phyloP scores from a whole-genome alignment of 2,888 invertebrate species.

The Mythimna ferrago region DNA sequence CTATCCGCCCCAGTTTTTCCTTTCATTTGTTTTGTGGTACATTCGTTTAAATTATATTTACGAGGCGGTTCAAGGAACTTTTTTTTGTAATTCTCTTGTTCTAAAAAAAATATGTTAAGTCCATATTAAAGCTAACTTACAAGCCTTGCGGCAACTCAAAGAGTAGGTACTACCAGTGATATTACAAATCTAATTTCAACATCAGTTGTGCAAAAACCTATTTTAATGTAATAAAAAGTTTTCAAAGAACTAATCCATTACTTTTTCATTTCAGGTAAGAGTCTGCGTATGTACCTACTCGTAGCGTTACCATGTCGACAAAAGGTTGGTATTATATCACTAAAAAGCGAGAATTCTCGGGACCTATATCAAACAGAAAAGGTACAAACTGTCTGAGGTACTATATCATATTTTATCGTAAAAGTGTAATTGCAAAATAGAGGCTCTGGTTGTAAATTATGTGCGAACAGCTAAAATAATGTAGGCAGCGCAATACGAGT shows the following conservation, averaged over 20 bases:
- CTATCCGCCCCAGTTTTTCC: conserved; percentile 43
- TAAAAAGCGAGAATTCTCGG: conserved; percentile 37
- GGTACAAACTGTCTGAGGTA: conserved; percentile 49
- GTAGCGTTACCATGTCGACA: conserved; percentile 38
- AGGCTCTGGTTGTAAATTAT: conserved; percentile 76
- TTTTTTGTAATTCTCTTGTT: conserved; percentile 30
- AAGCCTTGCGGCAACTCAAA: conserved; percentile 12
- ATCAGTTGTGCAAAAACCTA: conserved; percentile 20
- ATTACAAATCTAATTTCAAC: conserved; percentile 26
- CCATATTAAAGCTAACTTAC: conserved; percentile 9
- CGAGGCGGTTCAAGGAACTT: conserved; percentile 16
- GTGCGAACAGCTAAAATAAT: conserved; percentile 76
- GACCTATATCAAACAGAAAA: conserved; percentile 48
- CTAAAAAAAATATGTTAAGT: conserved; percentile 6
- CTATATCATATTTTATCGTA: conserved; percentile 59
- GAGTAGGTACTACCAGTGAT: not conserved
- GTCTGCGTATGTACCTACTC: conserved; percentile 9
- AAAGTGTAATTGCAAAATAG: conserved; percentile 71
- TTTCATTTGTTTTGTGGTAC: conserved; percentile 42
- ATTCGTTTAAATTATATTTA: conserved; percentile 35
- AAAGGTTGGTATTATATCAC: conserved; percentile 51
- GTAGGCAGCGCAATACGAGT: conserved; percentile 72
- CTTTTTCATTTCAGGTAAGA: conserved; percentile 63
- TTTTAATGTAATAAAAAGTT: conserved; percentile 43
- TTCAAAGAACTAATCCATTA: conserved; percentile 41